These are phyloP conservation scores for Lutjanus campechanus DNA, from an alignment of 2,797 vertebrate genomes.

Conservation along the genomic window DNA sequence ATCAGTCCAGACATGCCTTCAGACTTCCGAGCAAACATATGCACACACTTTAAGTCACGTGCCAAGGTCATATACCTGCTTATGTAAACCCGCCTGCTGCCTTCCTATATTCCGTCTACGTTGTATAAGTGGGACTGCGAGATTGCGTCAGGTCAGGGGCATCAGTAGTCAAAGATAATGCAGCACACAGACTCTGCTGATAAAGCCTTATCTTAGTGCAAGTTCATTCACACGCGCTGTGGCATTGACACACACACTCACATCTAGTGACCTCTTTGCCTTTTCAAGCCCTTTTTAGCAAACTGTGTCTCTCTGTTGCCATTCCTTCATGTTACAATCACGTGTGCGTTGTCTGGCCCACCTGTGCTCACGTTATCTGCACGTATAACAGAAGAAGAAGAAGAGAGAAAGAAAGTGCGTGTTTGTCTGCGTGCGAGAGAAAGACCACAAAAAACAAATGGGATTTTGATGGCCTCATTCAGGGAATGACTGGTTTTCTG, in stretches of 20 bases:
- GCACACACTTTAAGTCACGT: neutral
- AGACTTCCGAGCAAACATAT: neutral
- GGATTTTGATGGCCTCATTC: neutral
- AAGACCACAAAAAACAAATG: neutral
- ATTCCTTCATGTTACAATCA: neutral
- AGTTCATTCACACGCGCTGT: conserved; percentile 40
- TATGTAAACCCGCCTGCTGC: conserved; percentile 15
- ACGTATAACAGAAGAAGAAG: neutral
- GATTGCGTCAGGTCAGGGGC: conserved; percentile 15
- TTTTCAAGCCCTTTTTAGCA: neutral
- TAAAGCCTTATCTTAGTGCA: conserved; percentile 45
- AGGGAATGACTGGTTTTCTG: neutral
- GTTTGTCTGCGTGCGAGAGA: too few relatives aligned
- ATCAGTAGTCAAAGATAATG: neutral
- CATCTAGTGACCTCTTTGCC: conserved; percentile 9
- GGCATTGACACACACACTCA: conserved; percentile 23
- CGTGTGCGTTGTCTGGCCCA: neutral
- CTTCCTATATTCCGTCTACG: neutral
- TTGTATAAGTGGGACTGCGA: conserved; percentile 19
- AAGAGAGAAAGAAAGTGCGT: too few relatives aligned
- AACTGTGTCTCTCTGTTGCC: neutral
- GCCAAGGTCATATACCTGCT: neutral
- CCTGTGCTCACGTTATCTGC: neutral
- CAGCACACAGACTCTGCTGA: conserved; percentile 31
- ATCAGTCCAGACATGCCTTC: neutral